Conservation (phyloP, 2,113 vertebrate genomes). For the Stegastes partitus region DNA sequence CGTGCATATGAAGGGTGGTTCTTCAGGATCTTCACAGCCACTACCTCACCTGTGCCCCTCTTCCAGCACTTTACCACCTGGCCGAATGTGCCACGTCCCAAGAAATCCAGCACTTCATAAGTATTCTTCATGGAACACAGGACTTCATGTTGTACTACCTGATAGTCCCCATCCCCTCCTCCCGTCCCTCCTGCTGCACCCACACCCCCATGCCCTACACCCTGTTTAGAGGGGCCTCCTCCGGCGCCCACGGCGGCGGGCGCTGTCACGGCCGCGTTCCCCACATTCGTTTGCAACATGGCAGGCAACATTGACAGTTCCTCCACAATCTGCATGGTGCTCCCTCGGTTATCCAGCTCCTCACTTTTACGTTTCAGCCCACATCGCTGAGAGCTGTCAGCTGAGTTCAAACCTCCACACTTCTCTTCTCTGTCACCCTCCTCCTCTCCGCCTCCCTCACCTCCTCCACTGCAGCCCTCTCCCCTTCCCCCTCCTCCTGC, state of each 20-base stretch:
- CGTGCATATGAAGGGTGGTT: constrained; percentile 98
- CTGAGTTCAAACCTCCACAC: constrained; percentile 86
- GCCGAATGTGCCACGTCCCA: constrained; percentile 97
- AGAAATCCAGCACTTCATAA: constrained; percentile 98
- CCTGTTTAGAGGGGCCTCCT: constrained; percentile 87
- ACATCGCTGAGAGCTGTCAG: constrained; percentile 93
- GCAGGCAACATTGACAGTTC: constrained; percentile 97
- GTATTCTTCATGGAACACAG: constrained; percentile 97
- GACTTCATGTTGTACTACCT: constrained; percentile 97
- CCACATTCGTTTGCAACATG: constrained; percentile 95
- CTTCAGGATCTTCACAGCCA: constrained; percentile 98
- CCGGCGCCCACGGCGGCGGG: constrained; percentile 76
- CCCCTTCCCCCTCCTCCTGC: constrained; percentile 84
- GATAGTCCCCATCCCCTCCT: constrained; percentile 95
- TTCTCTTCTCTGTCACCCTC: constrained; percentile 75
- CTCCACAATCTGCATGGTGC: constrained; percentile 98
- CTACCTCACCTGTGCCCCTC: constrained; percentile 94
- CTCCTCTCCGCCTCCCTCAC: constrained; percentile 66
- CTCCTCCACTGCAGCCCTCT: constrained; percentile 78
- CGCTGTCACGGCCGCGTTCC: constrained; percentile 89
- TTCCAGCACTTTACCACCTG: constrained; percentile 99
- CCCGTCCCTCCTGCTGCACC: constrained; percentile 87
- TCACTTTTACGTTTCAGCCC: constrained; percentile 99
- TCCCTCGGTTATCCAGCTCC: constrained; percentile 91
- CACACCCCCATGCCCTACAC: constrained; percentile 84